A percentile compares a stretch with the other conserved stretches of the same genome.
Conservation (phyloP, 2,888 invertebrate species). For the Subacronicta megacephala region DNA sequence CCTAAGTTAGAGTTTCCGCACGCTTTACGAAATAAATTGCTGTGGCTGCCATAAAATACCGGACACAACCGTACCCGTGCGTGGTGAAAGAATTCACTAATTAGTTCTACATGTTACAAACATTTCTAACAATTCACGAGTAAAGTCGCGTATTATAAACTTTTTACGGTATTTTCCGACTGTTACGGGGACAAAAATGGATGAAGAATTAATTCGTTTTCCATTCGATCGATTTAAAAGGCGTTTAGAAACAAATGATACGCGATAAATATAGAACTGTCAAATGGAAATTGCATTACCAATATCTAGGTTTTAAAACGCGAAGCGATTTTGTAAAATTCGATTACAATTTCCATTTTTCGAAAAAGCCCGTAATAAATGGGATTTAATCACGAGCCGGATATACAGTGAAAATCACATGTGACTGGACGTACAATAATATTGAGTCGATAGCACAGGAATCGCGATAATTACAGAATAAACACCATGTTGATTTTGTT, state of each 20-base stretch:
- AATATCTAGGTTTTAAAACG: slow-evolving; percentile 25
- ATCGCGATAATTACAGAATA: slow-evolving; percentile 31
- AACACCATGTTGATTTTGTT: slow-evolving; percentile 19
- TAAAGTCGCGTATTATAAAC: background rate
- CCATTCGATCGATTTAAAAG: background rate
- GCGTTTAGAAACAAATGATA: slow-evolving; percentile 11
- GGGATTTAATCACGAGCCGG: slow-evolving; percentile 4
- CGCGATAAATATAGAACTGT: slow-evolving; percentile 2
- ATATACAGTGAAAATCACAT: slow-evolving; percentile 18
- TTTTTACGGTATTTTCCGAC: too few species aligned
- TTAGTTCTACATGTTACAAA: background rate
- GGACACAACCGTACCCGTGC: too few species aligned
- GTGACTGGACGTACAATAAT: slow-evolving; percentile 9
- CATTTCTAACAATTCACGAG: background rate
- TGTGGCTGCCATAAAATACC: too few species aligned
- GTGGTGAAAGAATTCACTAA: background rate
- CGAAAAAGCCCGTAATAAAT: slow-evolving; percentile 6
- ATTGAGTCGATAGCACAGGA: slow-evolving; percentile 12
- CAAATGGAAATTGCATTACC: slow-evolving; percentile 6
- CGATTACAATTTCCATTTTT: slow-evolving; percentile 24
- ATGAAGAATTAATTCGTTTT: background rate
- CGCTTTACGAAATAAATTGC: background rate
- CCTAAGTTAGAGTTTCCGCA: background rate
- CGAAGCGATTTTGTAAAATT: slow-evolving; percentile 22
- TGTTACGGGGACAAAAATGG: too few species aligned